Conservation (phyloP, 1,140 invertebrate species). For the Pachyrhynchus sulphureomaculatus region DNA sequence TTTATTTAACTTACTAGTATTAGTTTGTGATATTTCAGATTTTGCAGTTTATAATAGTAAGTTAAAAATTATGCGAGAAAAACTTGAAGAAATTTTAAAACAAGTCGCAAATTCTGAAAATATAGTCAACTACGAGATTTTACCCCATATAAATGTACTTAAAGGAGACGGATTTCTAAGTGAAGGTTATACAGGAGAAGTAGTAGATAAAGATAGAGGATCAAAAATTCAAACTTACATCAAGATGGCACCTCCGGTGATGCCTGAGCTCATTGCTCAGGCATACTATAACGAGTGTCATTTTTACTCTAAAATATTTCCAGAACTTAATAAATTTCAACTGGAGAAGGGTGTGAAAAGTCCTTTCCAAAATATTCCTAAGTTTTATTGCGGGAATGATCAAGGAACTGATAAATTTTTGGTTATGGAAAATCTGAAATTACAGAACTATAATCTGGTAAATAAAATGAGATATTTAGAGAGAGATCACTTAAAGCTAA, state of each 20-base stretch:
- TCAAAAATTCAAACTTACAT: slow-evolving; percentile 1
- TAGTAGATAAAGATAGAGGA: slow-evolving; percentile 4
- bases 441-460: slow-evolving; percentile 7
- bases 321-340: slow-evolving; percentile 8
- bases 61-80: not conserved
- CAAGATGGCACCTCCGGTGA: not conserved
- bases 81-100: not conserved
- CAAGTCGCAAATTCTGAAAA: not conserved
- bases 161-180: slow-evolving; percentile 17
- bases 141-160: not conserved
- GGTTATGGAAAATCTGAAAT: slow-evolving; percentile 45
- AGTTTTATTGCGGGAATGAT: slow-evolving; percentile 44
- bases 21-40: slow-evolving; percentile 39
- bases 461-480: slow-evolving; percentile 17
- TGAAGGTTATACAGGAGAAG: slow-evolving; percentile 9
- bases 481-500: slow-evolving; percentile 8
- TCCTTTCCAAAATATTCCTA: slow-evolving; percentile 44
- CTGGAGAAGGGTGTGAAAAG: not conserved
- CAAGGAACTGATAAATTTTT: slow-evolving; percentile 53
- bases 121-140: slow-evolving; percentile 3
- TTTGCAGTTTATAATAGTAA: slow-evolving; percentile 21
- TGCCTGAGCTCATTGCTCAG: not conserved
- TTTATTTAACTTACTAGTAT: slow-evolving; percentile 37
- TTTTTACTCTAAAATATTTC: not conserved
- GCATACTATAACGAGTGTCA: slow-evolving; percentile 2